Evolutionary conservation across 1,140 invertebrate species (phyloP), one percentile per base, ranked within the genome.

Genomic region (Drosophila teissieri): DNA sequence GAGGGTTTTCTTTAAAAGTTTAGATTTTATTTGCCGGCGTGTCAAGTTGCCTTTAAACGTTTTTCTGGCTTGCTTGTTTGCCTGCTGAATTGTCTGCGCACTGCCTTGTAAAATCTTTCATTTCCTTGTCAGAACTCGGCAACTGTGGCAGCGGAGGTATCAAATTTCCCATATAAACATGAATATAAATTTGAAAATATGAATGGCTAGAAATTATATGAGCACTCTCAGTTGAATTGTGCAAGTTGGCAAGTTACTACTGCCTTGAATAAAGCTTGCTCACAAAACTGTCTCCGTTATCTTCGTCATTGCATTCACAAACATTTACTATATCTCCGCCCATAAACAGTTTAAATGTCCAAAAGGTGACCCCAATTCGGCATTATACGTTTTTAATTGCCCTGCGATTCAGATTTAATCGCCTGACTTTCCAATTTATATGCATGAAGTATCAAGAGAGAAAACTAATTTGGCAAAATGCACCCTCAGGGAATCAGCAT

Each of bases 11-110:
- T 72, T 78, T 78, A 77, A 64, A 77, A 77, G 74, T 77, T 77
- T 77, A 77, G 74, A 77, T 79, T 77, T 78, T 78, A 78, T 86
- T 86, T 86, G 82, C 57, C 65, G 69, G 64, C 74, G 64, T 83
- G 80, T 88, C 84, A 88, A 88, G 79, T 83, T 89, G 83, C 79
- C 79, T 83, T 88, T 83, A 88, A 88, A 79, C 64, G 45, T 11
- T 45, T 42, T 7, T 44, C 17, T 67, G 48, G 48, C 65, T 79
- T 67, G 76, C 79, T 72, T 88, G 79, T 86, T 85, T 86, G 83
- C 82, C 40, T 17, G 62, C 51, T 49, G 22, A 40, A 39, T 39
- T 39, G 11, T 14, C 37, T 39, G 37, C 65, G 78, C 81, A 80
- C 78, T 85, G 70, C 69, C 51, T 86, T 88, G 83, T 83, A 45